Evolutionary conservation across 1,140 invertebrate genomes (phyloP).

Genomic region (Drosophila littoralis): DNA sequence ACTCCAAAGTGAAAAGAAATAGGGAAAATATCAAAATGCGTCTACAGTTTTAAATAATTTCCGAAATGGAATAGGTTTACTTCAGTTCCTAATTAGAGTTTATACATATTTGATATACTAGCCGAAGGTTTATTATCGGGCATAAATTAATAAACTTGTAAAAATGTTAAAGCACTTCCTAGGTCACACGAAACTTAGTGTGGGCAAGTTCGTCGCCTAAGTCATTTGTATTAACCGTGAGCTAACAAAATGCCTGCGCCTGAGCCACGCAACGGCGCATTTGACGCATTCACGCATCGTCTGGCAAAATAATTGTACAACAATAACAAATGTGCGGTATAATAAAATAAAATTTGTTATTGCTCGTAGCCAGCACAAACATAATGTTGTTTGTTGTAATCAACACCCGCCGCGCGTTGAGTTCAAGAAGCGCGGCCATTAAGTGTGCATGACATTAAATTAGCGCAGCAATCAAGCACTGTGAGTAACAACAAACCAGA

Average conservation of each 20-base stretch:
- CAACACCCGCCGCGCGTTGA: slow-evolving; percentile 54
- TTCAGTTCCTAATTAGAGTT: slow-evolving; percentile 25
- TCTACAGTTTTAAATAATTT: background rate
- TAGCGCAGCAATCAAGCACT: slow-evolving; percentile 64
- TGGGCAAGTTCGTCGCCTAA: slow-evolving; percentile 57
- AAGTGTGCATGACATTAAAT: slow-evolving; percentile 72
- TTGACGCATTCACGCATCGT: slow-evolving; percentile 68
- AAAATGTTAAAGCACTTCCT: slow-evolving; percentile 60
- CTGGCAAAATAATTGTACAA: slow-evolving; percentile 66
- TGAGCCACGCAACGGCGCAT: slow-evolving; percentile 30
- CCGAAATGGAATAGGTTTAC: background rate
- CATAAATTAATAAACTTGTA: slow-evolving; percentile 78
- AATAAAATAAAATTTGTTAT: slow-evolving; percentile 66
- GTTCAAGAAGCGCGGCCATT: slow-evolving; percentile 39
- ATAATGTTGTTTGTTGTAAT: slow-evolving; percentile 67
- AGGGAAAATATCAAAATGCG: no score
- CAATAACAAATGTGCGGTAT: slow-evolving; percentile 48
- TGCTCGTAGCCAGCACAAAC: slow-evolving; percentile 23
- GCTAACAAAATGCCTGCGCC: slow-evolving; percentile 29
- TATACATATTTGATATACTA: slow-evolving; percentile 11
- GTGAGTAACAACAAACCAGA: background rate
- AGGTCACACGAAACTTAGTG: slow-evolving; percentile 28
- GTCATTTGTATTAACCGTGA: slow-evolving; percentile 41
- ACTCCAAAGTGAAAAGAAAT: slow-evolving; percentile 9
- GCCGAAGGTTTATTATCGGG: slow-evolving; percentile 23